Base-by-base conservation (phyloP, 2,797 vertebrate genomes). In the Ptychadena robeensis region DNA sequence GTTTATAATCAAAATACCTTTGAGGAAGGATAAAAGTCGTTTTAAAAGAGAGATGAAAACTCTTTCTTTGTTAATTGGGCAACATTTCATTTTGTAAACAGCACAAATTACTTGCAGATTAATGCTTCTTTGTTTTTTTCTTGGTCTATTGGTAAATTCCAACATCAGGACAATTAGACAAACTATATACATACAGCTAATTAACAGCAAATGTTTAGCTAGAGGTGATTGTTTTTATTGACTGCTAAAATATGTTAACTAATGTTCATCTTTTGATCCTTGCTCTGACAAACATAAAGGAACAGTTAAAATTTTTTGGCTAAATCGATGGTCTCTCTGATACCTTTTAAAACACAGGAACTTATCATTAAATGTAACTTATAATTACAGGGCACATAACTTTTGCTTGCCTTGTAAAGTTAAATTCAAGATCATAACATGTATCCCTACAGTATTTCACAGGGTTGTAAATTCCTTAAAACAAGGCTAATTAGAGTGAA, bases 261-360 rank as follows among this genome's bases (percentile, higher is more conserved):
- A 70, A 80, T 85, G 82, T 80, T 80, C 77, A 80, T 80, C 82
- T 85, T 85, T 85, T 80, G 64, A 80, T 85, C 82, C 57, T 65
- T 15, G 22, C n/a, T 34, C 53, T 64, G 57, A 80, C 28, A 69
- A 57, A 80, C 78, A 80, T 84, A 64, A 74, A 80, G 78, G 74
- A 75, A 80, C 67, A 64, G 77, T 85, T 80, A 80, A 80, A 30
- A 75, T 70, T 80, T 83, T 84, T 84, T 53, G 44, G 64, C n/a
- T 80, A 79, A 79, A 79, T 79, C 34, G 75, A 83, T 84, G 63
- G 71, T 64, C 82, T 70, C 61, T 75, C 53, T 18, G 34, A 76
- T 65, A 61, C 32, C 82, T 63, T 80, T 85, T 80, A 69, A 76
- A 80, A 79, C 72, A 75, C 82, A 85, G 77, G 82, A 85, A 85